Base-by-base conservation (phyloP, 2,888 invertebrate genomes). In the Ochropleura plecta region DNA sequence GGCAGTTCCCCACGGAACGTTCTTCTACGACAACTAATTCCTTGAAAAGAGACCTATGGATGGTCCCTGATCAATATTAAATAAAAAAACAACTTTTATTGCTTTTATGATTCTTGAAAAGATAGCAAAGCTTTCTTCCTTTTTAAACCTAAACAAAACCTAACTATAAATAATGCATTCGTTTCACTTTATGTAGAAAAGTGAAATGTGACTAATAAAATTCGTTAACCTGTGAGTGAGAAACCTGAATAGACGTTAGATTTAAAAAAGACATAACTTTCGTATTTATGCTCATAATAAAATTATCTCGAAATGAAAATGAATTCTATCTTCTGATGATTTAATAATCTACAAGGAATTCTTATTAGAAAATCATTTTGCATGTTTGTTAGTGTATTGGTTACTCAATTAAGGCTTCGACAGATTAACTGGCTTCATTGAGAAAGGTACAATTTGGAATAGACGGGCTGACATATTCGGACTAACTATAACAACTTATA, bases 221-320 rank as follows among this genome's bases (percentile, higher is more conserved):
- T 49, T 20, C 8, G 5, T 5, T 64, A 48, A 10, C 9, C 14
- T 46, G 14, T 46, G 9, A 60, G 12, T 30, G 30, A 44, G 44
- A 30, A 70, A 20, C 8, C 18, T 42, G 14, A 18, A n/a, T 48
- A 42, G 7, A 12, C 4, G 12, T 40, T 40, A 46, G 2, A 6
- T 18, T 10, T 14, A 48, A n/a, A 60, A 59, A 71, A 30, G 4
- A 30, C 60, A 60, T 16, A 2, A 46, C 46, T 60, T 73, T 60
- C 18, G 0, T 30, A 70, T n/a, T 51, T n/a, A 71, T 44, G 46
- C 16, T n/a, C 16, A 3, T 57, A 20, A 48, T 66, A 20, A 42
- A 48, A 51, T 5, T 40, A 40, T 55, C 53, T 73, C 63, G 42
- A 74, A 73, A 57, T 18, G 40, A n/a, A 14, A 63, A 70, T 51